phyloP scores from a whole-genome alignment of 2,888 invertebrate genomes.

The Sphinx pinastri region DNA sequence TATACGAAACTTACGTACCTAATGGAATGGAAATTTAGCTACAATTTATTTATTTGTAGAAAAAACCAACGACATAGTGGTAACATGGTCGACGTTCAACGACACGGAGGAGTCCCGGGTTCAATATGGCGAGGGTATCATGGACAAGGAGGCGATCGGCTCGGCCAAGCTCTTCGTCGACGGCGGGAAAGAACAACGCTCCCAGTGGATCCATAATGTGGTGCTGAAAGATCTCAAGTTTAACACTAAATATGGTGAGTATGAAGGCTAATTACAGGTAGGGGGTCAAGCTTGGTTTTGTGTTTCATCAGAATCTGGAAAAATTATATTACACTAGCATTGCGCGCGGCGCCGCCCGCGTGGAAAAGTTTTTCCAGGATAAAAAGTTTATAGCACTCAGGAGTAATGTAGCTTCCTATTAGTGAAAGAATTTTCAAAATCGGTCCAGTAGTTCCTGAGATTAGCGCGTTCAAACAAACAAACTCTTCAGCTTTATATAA shows the following conservation, averaged over 20 bases:
- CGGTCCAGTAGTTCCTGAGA: too few relatives aligned
- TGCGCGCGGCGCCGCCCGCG: too few relatives aligned
- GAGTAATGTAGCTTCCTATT: too few relatives aligned
- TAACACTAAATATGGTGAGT: constrained; percentile 85
- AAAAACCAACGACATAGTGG: constrained; percentile 87
- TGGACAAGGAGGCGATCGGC: constrained; percentile 83
- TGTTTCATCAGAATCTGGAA: background rate
- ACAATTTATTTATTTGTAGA: constrained; percentile 65
- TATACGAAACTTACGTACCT: too few relatives aligned
- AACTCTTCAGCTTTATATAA: too few relatives aligned
- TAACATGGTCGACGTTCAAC: constrained; percentile 93
- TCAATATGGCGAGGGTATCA: constrained; percentile 88
- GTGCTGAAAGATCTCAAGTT: constrained; percentile 84
- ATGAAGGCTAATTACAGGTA: background rate
- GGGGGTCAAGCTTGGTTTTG: background rate
- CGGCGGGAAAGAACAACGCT: constrained; percentile 86
- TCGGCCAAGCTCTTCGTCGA: constrained; percentile 87
- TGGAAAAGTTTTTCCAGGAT: too few relatives aligned
- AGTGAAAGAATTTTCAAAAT: too few relatives aligned
- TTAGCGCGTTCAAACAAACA: too few relatives aligned
- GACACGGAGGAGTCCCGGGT: constrained; percentile 87
- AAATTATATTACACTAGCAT: too few relatives aligned
- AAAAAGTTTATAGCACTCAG: too few relatives aligned
- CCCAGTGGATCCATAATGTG: constrained; percentile 92
- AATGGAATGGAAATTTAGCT: too few relatives aligned